Evolutionary conservation across 2,888 invertebrate genomes (phyloP).

Genomic region (Lithodes maja): DNA sequence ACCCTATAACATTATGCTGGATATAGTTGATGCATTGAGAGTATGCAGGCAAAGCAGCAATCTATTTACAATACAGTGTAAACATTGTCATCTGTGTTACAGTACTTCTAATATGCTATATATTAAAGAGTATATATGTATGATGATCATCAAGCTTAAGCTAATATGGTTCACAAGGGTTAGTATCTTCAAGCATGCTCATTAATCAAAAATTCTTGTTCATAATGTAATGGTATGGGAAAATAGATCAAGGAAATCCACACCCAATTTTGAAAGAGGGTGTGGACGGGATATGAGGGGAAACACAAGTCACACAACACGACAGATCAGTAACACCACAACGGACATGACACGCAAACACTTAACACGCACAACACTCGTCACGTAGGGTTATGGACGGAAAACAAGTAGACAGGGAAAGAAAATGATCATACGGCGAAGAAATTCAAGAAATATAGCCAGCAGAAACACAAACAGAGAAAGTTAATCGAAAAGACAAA

Average conservation of each 20-base stretch:
- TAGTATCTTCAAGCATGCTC: background rate
- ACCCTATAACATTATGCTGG: background rate
- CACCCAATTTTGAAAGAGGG: background rate
- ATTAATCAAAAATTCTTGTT: background rate
- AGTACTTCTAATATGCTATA: background rate
- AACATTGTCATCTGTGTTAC: background rate
- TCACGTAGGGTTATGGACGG: background rate
- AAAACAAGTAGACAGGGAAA: no score
- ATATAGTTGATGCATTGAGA: background rate
- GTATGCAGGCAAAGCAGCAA: constrained; percentile 2
- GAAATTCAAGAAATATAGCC: background rate
- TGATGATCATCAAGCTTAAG: background rate
- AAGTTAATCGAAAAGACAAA: background rate
- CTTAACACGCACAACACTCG: background rate
- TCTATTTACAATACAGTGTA: background rate
- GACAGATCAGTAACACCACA: background rate
- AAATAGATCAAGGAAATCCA: no score
- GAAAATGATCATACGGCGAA: background rate
- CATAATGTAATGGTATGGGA: background rate
- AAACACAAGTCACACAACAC: background rate
- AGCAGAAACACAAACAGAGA: background rate
- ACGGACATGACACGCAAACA: background rate
- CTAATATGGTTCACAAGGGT: background rate
- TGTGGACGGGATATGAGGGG: background rate
- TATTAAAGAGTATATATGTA: background rate